A percentile compares a stretch with the other conserved stretches of the same genome.
Evolutionary conservation across 2,888 invertebrate genomes (phyloP).

Genomic region (Lapara coniferarum): DNA sequence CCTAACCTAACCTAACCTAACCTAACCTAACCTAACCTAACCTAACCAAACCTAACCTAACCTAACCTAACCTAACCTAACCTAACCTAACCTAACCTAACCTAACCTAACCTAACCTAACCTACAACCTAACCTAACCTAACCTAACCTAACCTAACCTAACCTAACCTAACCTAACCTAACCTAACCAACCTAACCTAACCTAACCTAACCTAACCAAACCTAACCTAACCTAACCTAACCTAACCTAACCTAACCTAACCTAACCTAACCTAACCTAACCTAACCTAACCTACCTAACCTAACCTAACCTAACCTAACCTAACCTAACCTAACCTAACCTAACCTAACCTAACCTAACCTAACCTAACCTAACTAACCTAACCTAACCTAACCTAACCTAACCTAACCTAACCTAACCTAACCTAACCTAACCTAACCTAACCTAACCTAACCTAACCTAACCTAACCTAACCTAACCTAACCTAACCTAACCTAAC

Average conservation of each 20-base stretch:
- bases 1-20: conserved; percentile 35
- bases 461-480: conserved; percentile 34
- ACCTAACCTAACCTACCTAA: no score
- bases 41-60: conserved; percentile 34
- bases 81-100: conserved; percentile 33
- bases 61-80: conserved; percentile 33
- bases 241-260: conserved; percentile 29
- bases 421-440: conserved; percentile 32
- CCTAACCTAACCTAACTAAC: no score
- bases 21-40: conserved; percentile 36
- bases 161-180: conserved; percentile 31
- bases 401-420: conserved; percentile 28
- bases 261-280: no score
- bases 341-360: conserved; percentile 30
- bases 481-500: conserved; percentile 33
- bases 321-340: conserved; percentile 29
- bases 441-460: conserved; percentile 34
- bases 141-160: conserved; percentile 1
- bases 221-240: conserved; percentile 30
- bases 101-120: conserved; percentile 27
- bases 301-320: no score
- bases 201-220: conserved; percentile 30
- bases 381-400: conserved; percentile 28
- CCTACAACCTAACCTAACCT: no score
- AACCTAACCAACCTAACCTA: conserved; percentile 30